Evolutionary conservation across 2,113 vertebrate genomes (phyloP).

Genomic region (Gallinago jamesoni): DNA sequence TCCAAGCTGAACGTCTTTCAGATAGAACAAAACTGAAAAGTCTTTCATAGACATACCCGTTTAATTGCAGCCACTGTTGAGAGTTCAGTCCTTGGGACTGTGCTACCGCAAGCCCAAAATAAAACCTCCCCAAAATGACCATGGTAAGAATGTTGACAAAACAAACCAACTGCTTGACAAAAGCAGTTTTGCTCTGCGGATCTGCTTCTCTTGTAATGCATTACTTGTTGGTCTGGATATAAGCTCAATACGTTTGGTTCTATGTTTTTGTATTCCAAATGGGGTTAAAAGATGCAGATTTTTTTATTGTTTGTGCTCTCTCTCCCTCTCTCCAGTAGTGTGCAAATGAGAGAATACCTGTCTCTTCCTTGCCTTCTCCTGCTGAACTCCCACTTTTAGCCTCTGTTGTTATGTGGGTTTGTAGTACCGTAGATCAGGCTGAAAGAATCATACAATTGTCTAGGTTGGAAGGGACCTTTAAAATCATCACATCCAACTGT

Average conservation of each 20-base stretch:
- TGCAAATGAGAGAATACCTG: background rate
- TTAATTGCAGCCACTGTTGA: background rate
- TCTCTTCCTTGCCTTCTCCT: background rate
- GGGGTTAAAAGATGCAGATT: background rate
- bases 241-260: background rate
- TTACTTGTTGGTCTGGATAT: background rate
- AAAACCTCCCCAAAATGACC: background rate
- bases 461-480: no score
- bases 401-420: background rate
- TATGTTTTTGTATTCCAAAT: background rate
- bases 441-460: background rate
- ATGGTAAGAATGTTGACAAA: background rate
- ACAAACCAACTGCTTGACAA: background rate
- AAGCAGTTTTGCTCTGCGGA: background rate
- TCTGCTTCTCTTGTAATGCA: background rate
- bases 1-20: background rate
- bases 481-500: no score
- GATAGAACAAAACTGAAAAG: background rate
- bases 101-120: background rate
- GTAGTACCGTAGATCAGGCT: background rate
- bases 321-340: background rate
- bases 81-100: background rate
- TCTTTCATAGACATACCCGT: background rate
- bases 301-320: background rate
- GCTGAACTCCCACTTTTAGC: background rate